Evolutionary conservation across 2,797 vertebrate genomes (phyloP).

Genomic region (Falco novaeseelandiae): DNA sequence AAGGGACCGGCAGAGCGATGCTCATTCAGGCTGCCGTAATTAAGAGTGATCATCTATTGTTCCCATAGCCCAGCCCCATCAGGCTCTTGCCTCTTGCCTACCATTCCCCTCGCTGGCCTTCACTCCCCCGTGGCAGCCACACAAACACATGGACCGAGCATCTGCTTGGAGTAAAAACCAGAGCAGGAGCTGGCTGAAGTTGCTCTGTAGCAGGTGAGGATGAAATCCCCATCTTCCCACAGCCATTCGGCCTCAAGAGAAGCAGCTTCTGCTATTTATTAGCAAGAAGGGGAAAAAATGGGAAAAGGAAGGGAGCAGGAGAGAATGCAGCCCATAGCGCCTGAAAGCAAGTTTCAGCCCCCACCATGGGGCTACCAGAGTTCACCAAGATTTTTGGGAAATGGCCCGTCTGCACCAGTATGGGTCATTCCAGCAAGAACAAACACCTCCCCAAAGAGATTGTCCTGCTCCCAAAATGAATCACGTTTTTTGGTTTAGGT

Average conservation of each 20-base stretch:
- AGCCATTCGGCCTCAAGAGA: not conserved
- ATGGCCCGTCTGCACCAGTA: rapidly evolving
- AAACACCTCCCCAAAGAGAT: not conserved
- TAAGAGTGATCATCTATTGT: slow-evolving; percentile 76
- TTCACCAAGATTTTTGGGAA: not conserved
- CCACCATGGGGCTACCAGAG: not conserved
- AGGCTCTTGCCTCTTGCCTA: slow-evolving; percentile 21
- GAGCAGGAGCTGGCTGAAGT: not conserved
- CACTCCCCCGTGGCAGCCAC: not conserved
- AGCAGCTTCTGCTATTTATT: not conserved
- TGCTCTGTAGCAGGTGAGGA: not conserved
- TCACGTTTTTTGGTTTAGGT: rapidly evolving
- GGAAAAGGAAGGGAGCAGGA: not conserved
- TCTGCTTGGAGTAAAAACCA: not conserved
- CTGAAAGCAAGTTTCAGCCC: not conserved
- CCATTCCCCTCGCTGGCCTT: not conserved
- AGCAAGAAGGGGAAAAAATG: not conserved
- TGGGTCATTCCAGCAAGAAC: not conserved
- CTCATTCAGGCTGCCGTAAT: slow-evolving; percentile 73
- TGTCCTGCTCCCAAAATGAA: not conserved
- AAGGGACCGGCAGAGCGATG: slow-evolving; percentile 38
- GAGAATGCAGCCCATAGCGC: not conserved
- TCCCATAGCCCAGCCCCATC: slow-evolving; percentile 9
- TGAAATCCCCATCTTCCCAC: not conserved
- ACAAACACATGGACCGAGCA: not conserved